Percentiles rank a stretch among this genome's conserved stretches.
Conservation (phyloP, 2,797 vertebrate species). For the Phylloscopus collybita region DNA sequence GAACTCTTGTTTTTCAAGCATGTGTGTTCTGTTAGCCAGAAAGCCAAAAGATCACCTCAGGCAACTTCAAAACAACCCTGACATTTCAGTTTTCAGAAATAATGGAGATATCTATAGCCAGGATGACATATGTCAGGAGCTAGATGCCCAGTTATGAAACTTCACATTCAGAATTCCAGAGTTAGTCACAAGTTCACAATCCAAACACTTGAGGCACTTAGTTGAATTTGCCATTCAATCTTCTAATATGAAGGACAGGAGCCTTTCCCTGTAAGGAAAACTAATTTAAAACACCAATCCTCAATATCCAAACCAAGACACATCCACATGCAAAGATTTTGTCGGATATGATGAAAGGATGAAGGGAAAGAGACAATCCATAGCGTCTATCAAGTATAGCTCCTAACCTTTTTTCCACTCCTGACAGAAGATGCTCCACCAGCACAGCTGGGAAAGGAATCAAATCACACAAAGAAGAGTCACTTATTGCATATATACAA, state of each 20-base stretch:
- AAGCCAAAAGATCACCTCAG: not conserved
- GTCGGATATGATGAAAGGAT: accelerated
- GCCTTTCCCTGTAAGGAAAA: not conserved
- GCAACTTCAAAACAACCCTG: not conserved
- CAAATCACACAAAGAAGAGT: not conserved
- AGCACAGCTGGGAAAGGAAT: not conserved
- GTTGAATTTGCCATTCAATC: not conserved
- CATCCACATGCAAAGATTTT: not conserved
- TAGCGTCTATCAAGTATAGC: not conserved
- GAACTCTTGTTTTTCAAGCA: not conserved
- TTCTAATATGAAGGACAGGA: not conserved
- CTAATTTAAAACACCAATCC: not conserved
- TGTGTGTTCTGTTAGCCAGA: not conserved
- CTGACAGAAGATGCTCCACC: not conserved
- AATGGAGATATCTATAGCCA: not conserved
- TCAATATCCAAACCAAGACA: not conserved
- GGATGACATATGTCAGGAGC: not conserved
- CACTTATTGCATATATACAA: not conserved
- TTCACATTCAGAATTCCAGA: not conserved
- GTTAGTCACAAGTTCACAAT: not conserved
- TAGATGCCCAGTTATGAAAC: not conserved
- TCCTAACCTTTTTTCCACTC: not conserved
- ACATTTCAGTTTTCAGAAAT: not conserved
- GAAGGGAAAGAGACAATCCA: not conserved
- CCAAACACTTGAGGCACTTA: not conserved